phyloP scores from a whole-genome alignment of 2,888 invertebrate species.

The Sepioteuthis lessoniana region DNA sequence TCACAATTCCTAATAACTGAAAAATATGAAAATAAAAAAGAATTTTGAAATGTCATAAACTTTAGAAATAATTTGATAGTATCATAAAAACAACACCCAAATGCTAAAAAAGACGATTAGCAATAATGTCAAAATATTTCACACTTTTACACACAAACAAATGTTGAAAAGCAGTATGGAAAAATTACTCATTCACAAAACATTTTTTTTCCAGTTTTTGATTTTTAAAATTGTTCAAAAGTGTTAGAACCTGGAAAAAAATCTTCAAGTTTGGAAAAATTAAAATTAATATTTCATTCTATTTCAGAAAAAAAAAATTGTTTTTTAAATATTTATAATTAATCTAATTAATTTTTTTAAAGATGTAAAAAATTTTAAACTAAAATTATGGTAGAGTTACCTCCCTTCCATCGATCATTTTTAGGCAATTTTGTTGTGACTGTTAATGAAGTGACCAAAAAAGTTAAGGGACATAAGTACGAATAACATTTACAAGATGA shows the following conservation, averaged over 20 bases:
- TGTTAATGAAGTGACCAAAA: too few relatives aligned
- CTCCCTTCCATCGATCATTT: too few relatives aligned
- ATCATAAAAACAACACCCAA: not conserved
- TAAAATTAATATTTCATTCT: too few relatives aligned
- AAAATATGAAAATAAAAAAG: not conserved
- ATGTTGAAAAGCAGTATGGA: not conserved
- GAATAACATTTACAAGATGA: too few relatives aligned
- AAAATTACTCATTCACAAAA: not conserved
- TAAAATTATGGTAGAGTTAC: too few relatives aligned
- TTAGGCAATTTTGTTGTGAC: too few relatives aligned
- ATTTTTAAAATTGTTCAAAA: not conserved
- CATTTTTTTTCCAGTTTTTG: not conserved
- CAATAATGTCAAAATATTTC: not conserved
- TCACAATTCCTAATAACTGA: constrained; percentile 45
- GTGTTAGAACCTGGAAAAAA: not conserved
- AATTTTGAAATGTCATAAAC: not conserved
- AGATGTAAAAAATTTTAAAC: too few relatives aligned
- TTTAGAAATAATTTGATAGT: not conserved
- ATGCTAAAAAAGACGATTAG: not conserved
- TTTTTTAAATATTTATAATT: too few relatives aligned
- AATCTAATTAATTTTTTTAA: too few relatives aligned
- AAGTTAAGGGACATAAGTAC: too few relatives aligned
- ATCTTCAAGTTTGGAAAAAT: not conserved
- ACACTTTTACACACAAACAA: too few relatives aligned
- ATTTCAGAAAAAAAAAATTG: too few relatives aligned